phyloP scores from a whole-genome alignment of 1,140 invertebrate species.

The Apis laboriosa region DNA sequence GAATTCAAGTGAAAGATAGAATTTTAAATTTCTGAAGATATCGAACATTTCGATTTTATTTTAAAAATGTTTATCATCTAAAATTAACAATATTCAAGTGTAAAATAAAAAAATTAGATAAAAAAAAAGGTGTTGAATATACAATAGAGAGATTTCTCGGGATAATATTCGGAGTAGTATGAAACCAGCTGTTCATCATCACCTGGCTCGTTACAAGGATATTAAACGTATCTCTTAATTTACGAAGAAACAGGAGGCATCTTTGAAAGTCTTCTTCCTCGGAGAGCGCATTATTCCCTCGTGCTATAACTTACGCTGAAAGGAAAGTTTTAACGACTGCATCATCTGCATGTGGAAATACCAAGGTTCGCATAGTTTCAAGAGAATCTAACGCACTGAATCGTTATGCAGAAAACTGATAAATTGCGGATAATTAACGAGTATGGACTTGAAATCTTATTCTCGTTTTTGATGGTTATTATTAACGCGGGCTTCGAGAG shows the following conservation, averaged over 20 bases:
- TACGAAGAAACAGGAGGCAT: slow-evolving; percentile 4
- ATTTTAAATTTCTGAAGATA: no score
- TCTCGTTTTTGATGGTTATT: no score
- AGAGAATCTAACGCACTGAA: not conserved
- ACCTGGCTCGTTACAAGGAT: not conserved
- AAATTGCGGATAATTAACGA: no score
- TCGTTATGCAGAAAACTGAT: no score
- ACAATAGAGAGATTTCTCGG: not conserved
- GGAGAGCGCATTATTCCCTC: not conserved
- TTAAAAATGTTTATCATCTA: no score
- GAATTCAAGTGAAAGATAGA: no score
- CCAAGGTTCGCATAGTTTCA: not conserved
- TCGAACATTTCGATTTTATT: no score
- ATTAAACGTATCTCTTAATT: slow-evolving; percentile 25
- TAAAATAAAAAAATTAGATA: no score
- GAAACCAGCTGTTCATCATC: slow-evolving; percentile 13
- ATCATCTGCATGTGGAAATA: slow-evolving; percentile 13
- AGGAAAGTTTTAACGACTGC: slow-evolving; percentile 34
- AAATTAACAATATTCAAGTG: no score
- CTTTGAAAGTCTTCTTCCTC: not conserved
- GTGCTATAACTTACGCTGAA: slow-evolving; percentile 11
- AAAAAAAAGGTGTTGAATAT: not conserved
- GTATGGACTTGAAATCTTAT: no score
- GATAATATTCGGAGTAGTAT: not conserved
- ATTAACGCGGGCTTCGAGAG: no score